Evolutionary conservation across 2,113 vertebrate genomes (phyloP), one percentile per base, ranked within the genome.

Genomic region (Lophotis ruficrista): DNA sequence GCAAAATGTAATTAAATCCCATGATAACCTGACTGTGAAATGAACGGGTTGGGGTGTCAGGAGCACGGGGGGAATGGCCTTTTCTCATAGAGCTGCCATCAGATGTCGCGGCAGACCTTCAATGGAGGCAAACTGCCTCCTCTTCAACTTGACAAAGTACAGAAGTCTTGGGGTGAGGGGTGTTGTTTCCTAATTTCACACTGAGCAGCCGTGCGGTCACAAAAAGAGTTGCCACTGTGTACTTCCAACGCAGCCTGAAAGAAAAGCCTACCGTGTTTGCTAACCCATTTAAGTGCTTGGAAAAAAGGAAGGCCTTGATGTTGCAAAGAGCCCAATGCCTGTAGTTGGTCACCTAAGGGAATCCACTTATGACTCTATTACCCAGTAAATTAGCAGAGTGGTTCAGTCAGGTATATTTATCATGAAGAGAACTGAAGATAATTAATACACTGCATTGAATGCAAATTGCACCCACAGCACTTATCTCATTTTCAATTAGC

Each of bases 401-500:
- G 98, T 98, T 98, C 97, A 98, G 98, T 97, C 98, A 98, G 98
- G 98, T 98, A 96, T 98, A 98, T 98, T 98, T 98, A 98, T 98
- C 98, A 98, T 81, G 98, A 98, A 95, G 98, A 98, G 98, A 98
- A 98, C 93, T 87, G 98, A 97, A 98, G 98, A 98, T 98, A 98
- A 98, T 98, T 98, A 98, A 98, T 98, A 98, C 97, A 98, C 97
- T 97, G 98, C 98, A 98, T 97, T 98, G 98, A 98, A 98, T 98
- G 98, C 98, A 98, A 98, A 99, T 98, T 98, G 98, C 96, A 98
- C 98, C 98, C 98, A 98, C 98, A 98, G 98, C 98, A 98, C 98
- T 99, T 99, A 98, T 98, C 98, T 98, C 98, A 97, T 98, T 98
- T 98, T 98, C 98, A 98, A 98, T 98, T 98, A 99, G 98, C 98